Percentiles rank a stretch among this genome's conserved stretches.
These are phyloP conservation scores for Nesometra sesokonis DNA, from an alignment of 35 echinoderm and acorn worm genomes.

Conservation along the genomic window DNA sequence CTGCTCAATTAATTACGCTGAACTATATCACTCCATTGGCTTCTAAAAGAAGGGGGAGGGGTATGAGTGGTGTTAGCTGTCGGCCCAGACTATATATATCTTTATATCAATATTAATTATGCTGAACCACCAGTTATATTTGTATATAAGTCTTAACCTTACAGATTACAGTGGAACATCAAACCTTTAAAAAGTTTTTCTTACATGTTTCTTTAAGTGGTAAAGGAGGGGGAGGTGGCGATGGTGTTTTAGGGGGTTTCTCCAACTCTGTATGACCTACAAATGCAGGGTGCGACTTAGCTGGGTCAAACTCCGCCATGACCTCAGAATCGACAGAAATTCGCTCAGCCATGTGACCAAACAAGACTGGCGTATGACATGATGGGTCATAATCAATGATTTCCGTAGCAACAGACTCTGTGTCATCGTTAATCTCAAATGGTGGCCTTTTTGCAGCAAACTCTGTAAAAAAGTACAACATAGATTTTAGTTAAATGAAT, in stretches of 20 bases:
- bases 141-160: too few relatives aligned
- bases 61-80: too few relatives aligned
- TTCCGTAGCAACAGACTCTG: conserved; percentile 73
- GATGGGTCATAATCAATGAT: conserved; percentile 86
- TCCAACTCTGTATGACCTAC: conserved; percentile 82
- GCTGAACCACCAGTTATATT: too few relatives aligned
- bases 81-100: too few relatives aligned
- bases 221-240: conserved; percentile 57
- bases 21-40: too few relatives aligned
- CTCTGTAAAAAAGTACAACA: conserved; percentile 30
- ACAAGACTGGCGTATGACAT: conserved; percentile 87
- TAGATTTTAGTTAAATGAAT: not conserved
- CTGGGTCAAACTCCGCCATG: conserved; percentile 67
- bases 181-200: not conserved
- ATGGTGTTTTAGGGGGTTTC: conserved; percentile 51
- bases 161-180: too few relatives aligned
- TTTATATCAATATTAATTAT: too few relatives aligned
- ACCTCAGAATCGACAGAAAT: conserved; percentile 46
- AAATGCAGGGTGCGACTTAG: conserved; percentile 83
- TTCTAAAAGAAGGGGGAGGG: too few relatives aligned
- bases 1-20: too few relatives aligned
- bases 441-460: conserved; percentile 87
- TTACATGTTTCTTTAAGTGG: conserved; percentile 89
- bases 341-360: conserved; percentile 66
- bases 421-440: conserved; percentile 58